These are phyloP conservation scores for Tenthredo distinguenda DNA, from an alignment of 2,888 invertebrate genomes.

Conservation along the genomic window DNA sequence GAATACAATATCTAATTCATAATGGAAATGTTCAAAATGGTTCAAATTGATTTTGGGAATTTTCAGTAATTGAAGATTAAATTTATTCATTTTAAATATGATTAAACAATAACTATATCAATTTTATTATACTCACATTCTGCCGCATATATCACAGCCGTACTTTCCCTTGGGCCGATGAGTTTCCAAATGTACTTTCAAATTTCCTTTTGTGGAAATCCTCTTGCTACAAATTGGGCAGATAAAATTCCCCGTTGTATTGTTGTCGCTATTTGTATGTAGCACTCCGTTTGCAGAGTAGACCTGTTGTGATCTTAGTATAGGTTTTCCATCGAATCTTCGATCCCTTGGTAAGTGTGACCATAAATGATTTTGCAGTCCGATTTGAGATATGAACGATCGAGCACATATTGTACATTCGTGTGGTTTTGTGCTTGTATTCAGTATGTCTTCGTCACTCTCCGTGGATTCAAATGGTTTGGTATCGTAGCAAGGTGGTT, in stretches of 20 bases:
- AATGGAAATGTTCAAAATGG: neutral
- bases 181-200: constrained; percentile 83
- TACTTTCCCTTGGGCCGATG: constrained; percentile 84
- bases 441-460: constrained; percentile 57
- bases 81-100: neutral
- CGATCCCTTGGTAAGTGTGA: constrained; percentile 79
- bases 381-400: constrained; percentile 81
- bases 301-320: constrained; percentile 70
- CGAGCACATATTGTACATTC: constrained; percentile 81
- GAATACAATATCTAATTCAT: neutral
- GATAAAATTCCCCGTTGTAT: constrained; percentile 75
- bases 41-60: too few relatives aligned
- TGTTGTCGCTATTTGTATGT: constrained; percentile 71
- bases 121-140: constrained; percentile 81
- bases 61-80: too few relatives aligned
- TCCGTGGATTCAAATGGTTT: constrained; percentile 55
- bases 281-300: constrained; percentile 72
- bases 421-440: constrained; percentile 77
- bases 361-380: constrained; percentile 83
- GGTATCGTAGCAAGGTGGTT: constrained; percentile 54
- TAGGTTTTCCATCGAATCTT: constrained; percentile 70
- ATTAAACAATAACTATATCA: neutral
- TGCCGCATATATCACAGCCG: constrained; percentile 83
- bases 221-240: constrained; percentile 83
- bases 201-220: constrained; percentile 83